Percentiles rank a stretch among this genome's conserved stretches.
Evolutionary conservation across 2,797 vertebrate species (phyloP).

Genomic region (Paguma larvata): DNA sequence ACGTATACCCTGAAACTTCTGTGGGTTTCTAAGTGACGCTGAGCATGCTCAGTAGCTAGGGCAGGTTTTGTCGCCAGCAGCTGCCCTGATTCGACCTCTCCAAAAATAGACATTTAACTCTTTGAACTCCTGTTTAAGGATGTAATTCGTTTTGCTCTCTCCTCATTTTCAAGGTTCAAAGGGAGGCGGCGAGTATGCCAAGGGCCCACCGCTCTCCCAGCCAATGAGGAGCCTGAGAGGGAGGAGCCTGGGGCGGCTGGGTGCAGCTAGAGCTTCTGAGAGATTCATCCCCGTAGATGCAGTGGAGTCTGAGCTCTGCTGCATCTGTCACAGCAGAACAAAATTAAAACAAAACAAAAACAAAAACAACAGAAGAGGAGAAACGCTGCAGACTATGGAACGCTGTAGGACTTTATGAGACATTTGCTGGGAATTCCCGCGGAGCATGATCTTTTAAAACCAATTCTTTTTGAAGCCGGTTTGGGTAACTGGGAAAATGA

Average conservation of each 20-base stretch:
- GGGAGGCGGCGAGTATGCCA: constrained; percentile 21
- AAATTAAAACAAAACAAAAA: constrained; percentile 23
- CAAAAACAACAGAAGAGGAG: constrained; percentile 43
- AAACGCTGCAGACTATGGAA: constrained; percentile 65
- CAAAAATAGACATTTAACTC: constrained; percentile 78
- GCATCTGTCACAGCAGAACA: constrained; percentile 60
- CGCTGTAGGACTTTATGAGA: constrained; percentile 51
- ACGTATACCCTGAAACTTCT: constrained; percentile 72
- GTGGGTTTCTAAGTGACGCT: constrained; percentile 61
- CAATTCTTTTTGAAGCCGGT: constrained; percentile 5
- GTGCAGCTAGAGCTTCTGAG: constrained; percentile 49
- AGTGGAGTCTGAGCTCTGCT: not conserved
- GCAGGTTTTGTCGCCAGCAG: constrained; percentile 52
- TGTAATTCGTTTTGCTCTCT: constrained; percentile 58
- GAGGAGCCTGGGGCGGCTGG: constrained; percentile 72
- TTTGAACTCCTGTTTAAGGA: constrained; percentile 69
- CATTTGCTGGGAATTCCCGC: not conserved
- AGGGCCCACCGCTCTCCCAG: constrained; percentile 57
- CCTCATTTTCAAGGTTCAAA: constrained; percentile 45
- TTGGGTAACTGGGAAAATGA: constrained; percentile 88
- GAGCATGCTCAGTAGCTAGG: constrained; percentile 80
- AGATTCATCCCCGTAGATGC: constrained; percentile 50
- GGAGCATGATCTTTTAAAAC: constrained; percentile 61
- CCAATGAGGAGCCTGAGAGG: constrained; percentile 77
- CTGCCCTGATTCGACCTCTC: constrained; percentile 77